A percentile compares a stretch with the other conserved stretches of the same genome.
Conservation (phyloP, 2,888 invertebrate genomes). For the Endomychus coccineus region DNA sequence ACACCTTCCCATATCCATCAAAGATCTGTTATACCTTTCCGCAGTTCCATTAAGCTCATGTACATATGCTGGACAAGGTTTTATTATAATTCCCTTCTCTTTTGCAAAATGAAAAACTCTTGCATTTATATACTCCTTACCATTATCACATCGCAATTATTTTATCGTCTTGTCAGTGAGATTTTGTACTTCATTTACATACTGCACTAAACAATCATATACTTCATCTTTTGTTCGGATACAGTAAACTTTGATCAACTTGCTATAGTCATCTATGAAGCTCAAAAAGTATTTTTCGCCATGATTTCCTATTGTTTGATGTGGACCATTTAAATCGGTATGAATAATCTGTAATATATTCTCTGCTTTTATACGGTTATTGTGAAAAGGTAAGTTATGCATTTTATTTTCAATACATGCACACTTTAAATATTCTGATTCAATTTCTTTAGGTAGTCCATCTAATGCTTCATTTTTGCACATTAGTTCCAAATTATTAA, state of each 20-base stretch:
- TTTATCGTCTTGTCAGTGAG: conserved; percentile 16
- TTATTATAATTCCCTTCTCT: conserved; percentile 21
- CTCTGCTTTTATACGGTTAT: conserved; percentile 20
- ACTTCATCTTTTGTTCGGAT: conserved; percentile 19
- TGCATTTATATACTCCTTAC: conserved; percentile 20
- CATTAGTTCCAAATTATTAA: conserved; percentile 21
- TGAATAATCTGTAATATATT: conserved; percentile 24
- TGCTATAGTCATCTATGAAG: conserved; percentile 23
- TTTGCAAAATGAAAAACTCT: conserved; percentile 20
- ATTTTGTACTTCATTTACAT: conserved; percentile 22
- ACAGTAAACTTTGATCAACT: conserved; percentile 17
- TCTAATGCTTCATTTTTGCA: conserved; percentile 17
- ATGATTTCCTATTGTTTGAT: conserved; percentile 9
- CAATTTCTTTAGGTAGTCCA: conserved; percentile 20
- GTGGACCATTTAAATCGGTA: conserved; percentile 24
- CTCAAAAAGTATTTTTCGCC: conserved; percentile 22
- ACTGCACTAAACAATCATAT: conserved; percentile 19
- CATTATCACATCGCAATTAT: conserved; percentile 22
- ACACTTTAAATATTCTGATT: conserved; percentile 22
- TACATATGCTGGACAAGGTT: conserved; percentile 23
- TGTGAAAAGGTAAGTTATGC: conserved; percentile 24
- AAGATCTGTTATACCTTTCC: conserved; percentile 22
- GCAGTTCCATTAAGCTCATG: conserved; percentile 26
- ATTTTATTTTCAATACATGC: conserved; percentile 26
- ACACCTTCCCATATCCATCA: conserved; percentile 22